A percentile compares a stretch with the other conserved stretches of the same genome.
These are phyloP conservation scores for Glaucopsyche alexis DNA, from an alignment of 2,888 invertebrate species.

Conservation along the genomic window DNA sequence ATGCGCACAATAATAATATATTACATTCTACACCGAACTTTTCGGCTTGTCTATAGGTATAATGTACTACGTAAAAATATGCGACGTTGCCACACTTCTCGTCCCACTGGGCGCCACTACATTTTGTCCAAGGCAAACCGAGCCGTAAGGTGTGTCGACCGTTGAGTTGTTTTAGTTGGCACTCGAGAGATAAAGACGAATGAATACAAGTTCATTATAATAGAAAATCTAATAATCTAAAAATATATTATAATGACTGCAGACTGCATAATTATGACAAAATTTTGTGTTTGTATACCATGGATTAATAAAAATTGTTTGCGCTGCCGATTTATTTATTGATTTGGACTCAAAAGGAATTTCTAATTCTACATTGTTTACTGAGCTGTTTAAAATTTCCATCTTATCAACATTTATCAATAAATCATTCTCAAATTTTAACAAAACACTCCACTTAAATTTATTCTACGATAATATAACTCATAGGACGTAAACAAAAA, in stretches of 20 bases:
- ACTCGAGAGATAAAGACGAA: constrained; percentile 34
- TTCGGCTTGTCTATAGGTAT: constrained; percentile 19
- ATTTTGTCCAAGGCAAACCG: constrained; percentile 57
- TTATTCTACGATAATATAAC: background rate
- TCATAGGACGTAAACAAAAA: background rate
- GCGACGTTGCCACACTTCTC: constrained; percentile 58
- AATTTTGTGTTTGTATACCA: too few relatives aligned
- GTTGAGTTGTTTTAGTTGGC: constrained; percentile 41
- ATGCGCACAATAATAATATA: background rate
- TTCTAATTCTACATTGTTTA: background rate
- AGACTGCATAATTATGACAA: too few relatives aligned
- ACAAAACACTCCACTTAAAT: too few relatives aligned
- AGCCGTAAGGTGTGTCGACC: constrained; percentile 47
- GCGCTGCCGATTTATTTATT: background rate
- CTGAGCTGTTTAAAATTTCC: background rate
- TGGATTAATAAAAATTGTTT: background rate
- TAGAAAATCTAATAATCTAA: too few relatives aligned
- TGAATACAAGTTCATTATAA: background rate
- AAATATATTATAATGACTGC: too few relatives aligned
- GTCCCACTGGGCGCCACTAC: constrained; percentile 55
- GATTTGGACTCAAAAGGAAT: background rate
- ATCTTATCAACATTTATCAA: background rate
- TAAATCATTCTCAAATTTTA: too few relatives aligned
- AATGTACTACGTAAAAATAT: constrained; percentile 43
- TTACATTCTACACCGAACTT: constrained; percentile 21